phyloP scores from a whole-genome alignment of 2,113 vertebrate genomes.

The Morone chrysops region DNA sequence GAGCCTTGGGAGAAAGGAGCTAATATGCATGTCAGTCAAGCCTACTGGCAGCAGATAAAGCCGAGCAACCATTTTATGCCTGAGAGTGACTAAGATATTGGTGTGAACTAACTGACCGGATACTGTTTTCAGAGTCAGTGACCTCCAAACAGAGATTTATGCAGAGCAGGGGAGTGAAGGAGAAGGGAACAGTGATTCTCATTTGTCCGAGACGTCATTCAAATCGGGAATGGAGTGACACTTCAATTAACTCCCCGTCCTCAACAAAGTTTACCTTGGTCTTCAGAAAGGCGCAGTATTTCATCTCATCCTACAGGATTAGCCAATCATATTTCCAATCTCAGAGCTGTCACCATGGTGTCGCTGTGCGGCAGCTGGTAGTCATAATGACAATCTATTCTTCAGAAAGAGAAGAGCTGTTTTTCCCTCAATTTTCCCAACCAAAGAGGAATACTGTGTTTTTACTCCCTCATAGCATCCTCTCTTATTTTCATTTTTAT shows the following conservation, averaged over 20 bases:
- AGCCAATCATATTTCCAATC: constrained; percentile 82
- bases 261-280: constrained; percentile 79
- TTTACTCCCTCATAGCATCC: constrained; percentile 14
- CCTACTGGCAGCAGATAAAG: constrained; percentile 67
- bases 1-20: constrained; percentile 76
- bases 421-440: constrained; percentile 45
- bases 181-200: constrained; percentile 65
- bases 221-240: constrained; percentile 78
- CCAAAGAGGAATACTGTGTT: constrained; percentile 21
- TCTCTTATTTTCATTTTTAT: not conserved
- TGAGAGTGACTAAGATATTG: constrained; percentile 70
- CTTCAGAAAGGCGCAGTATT: constrained; percentile 64
- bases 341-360: constrained; percentile 72
- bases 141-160: constrained; percentile 78
- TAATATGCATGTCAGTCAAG: constrained; percentile 81
- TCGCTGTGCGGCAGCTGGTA: constrained; percentile 61
- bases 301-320: constrained; percentile 77
- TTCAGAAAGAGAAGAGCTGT: constrained; percentile 40
- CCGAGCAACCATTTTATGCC: constrained; percentile 51
- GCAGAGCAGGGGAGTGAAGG: constrained; percentile 63
- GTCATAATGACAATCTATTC: constrained; percentile 69
- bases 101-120: constrained; percentile 75
- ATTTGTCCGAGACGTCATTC: constrained; percentile 79
- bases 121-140: constrained; percentile 70
- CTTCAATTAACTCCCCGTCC: constrained; percentile 81